A percentile compares a stretch with the other conserved stretches of the same genome.
Evolutionary conservation across 2,113 vertebrate genomes (phyloP).

Genomic region (Xiphophorus maculatus): DNA sequence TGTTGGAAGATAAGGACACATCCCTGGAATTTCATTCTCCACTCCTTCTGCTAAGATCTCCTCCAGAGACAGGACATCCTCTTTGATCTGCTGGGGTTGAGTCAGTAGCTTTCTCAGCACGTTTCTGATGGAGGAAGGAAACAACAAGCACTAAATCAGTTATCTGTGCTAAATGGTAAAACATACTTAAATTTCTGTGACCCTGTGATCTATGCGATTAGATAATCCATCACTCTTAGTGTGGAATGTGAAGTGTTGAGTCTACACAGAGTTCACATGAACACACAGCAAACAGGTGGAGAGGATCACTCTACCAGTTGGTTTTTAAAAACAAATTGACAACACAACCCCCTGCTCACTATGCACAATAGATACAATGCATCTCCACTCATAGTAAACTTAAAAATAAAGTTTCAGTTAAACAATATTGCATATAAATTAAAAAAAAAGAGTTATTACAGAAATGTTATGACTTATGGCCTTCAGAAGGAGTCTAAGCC

Average conservation of each 20-base stretch:
- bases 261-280: slow-evolving; percentile 58
- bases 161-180: slow-evolving; percentile 12
- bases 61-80: slow-evolving; percentile 95
- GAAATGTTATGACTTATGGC: too few species aligned
- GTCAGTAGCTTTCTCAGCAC: slow-evolving; percentile 94
- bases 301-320: slow-evolving; percentile 42
- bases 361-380: not conserved
- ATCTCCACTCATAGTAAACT: too few species aligned
- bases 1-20: slow-evolving; percentile 71
- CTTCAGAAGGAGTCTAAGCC: too few species aligned
- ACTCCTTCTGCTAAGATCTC: slow-evolving; percentile 97
- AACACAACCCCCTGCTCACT: not conserved
- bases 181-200: slow-evolving; percentile 25
- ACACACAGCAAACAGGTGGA: slow-evolving; percentile 65
- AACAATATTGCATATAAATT: too few species aligned
- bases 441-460: too few species aligned
- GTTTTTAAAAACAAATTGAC: slow-evolving; percentile 46
- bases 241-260: slow-evolving; percentile 68
- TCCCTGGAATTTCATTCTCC: slow-evolving; percentile 78
- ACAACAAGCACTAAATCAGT: slow-evolving; percentile 5
- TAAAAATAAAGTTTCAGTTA: too few species aligned
- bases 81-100: slow-evolving; percentile 91
- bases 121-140: slow-evolving; percentile 80
- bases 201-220: slow-evolving; percentile 40
- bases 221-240: slow-evolving; percentile 51